Base-by-base conservation (phyloP, 2,113 vertebrate genomes). In the Telmatochromis sp. region DNA sequence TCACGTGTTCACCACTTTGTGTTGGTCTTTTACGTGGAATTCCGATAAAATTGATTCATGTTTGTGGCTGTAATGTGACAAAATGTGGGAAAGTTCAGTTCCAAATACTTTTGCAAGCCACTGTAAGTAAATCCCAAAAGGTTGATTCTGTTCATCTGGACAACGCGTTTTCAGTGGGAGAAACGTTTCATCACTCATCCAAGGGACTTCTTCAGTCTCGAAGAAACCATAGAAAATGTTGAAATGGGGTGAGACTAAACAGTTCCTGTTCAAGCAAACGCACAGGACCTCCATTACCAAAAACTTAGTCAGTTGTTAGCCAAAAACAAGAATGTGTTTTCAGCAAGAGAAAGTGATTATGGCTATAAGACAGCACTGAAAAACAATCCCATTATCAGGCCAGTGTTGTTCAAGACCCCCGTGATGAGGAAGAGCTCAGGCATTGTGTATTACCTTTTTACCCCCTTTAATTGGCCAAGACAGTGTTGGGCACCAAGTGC, bases 31-130 rank as follows among this genome's bases (percentile, higher is more conserved):
- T 17, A 51, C 0, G 1, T 9, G 47, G 7, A 51, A 51, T 51
- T 51, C 47, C 2, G 0, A 19, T 51, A 19, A 19, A 51, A 19
- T 19, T 51, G 17, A 51, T 51, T 51, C 4, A 19, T 19, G 2
- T 51, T 51, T 51, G 47, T 51, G 8, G 47, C 0, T 51, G 50
- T 51, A 51, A 51, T 51, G 50, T n/a, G 17, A 51, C 8, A 51
- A 51, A 51, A 51, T 51, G 50, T n/a, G 50, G 50, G 0, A 51
- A 51, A 1, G 50, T 51, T 51, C 8, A 51, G 17, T 31, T 31
- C 5, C 0, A 0, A 51, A 53, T 51, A 53, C 9, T n/a, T 53
- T n/a, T 53, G 50, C 19, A n/a, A 53, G 2, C 50, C 8, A 51
- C 50, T 51, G 51, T 53, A 53, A 54, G 51, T 54, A 54, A 54